Conservation (phyloP, 1,140 invertebrate species). For the Bombus difficillimus region DNA sequence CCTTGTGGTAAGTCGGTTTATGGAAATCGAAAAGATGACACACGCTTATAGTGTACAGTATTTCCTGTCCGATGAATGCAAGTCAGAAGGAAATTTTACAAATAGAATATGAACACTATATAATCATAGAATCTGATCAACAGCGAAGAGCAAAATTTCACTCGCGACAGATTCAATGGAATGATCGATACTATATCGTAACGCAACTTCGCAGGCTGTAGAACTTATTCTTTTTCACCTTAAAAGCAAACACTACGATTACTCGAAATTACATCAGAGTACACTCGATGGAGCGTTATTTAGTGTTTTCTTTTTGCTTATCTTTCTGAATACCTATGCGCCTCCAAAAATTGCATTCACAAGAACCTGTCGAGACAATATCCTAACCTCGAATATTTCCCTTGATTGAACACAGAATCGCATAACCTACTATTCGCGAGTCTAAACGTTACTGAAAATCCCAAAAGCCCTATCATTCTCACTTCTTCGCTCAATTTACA, state of each 20-base stretch:
- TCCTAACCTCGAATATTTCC: not conserved
- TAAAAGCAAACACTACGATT: not conserved
- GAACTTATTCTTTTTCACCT: not conserved
- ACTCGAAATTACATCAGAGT: not conserved
- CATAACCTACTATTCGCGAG: not conserved
- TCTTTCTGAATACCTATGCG: not conserved
- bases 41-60: not conserved
- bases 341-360: not conserved
- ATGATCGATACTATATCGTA: not conserved
- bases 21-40: not conserved
- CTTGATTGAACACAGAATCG: constrained; percentile 26
- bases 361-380: not conserved
- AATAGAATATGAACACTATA: constrained; percentile 31
- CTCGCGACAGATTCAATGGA: constrained; percentile 24
- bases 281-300: not conserved
- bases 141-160: constrained; percentile 20
- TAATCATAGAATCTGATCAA: constrained; percentile 15
- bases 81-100: constrained; percentile 12
- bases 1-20: not conserved
- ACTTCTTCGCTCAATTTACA: not conserved
- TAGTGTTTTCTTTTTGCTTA: not conserved
- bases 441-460: not conserved
- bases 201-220: not conserved
- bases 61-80: not conserved
- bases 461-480: not conserved